Evolutionary conservation across 2,888 invertebrate species (phyloP), one percentile per base, ranked within the genome.

Genomic region (Marronus borbonicus): DNA sequence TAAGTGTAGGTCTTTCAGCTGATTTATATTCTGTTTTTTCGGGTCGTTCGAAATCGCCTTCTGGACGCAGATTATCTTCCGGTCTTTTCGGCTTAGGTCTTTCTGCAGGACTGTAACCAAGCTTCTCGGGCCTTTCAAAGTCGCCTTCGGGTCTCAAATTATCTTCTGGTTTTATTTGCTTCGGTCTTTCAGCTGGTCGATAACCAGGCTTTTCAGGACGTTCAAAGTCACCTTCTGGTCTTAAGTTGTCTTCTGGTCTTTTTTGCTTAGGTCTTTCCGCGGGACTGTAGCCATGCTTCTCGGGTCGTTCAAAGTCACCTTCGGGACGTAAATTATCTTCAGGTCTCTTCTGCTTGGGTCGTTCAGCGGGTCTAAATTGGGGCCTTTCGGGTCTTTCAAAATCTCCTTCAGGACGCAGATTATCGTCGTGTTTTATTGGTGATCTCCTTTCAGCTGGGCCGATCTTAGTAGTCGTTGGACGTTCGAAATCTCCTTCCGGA

Each of bases 121-220:
- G 88, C 80, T 83, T 85, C 49, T 86, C 85, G 0, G 89, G 90
- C 2, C 86, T 80, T 76, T 90, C 89, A 79, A 85, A 85, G 4
- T 92, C 90, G 72, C 89, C 93, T 86, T 92, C 91, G 82, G 91
- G 90, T 78, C 85, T 88, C 0, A 93, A 86, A 82, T 93, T 93
- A 80, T 93, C 93, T 36, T 88, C 87, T 0, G 86, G 90, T 80
- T 84, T 89, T 91, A 81, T 93, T 92, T 0, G 92, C 76, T 82
- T 84, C 0, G 79, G 20, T 80, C 84, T 5, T 69, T 85, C 85
- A 14, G 85, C 87, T 2, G 88, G 89, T 0, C 83, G 84, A 83
- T 87, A 88, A 72, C 87, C 81, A 1, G 89, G 86, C 24, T 86
- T 88, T 60, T 87, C 87, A 0, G 87, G 89, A 14, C 88, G 81